Conservation (phyloP, 2,113 vertebrate genomes). For the Periophthalmus modestus region DNA sequence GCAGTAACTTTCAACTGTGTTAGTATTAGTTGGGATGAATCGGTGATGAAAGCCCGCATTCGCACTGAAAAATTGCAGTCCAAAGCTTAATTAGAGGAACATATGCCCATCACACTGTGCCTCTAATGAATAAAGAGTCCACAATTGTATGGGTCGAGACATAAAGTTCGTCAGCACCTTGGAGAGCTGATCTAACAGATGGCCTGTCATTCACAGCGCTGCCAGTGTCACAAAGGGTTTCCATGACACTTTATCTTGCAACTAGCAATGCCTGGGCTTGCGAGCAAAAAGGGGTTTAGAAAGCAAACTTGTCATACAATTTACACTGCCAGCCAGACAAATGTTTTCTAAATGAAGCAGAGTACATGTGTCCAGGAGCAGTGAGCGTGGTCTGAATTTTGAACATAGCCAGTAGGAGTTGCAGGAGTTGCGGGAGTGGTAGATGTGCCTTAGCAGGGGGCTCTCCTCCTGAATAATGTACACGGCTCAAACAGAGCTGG, state of each 20-base stretch:
- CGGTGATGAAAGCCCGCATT: background rate
- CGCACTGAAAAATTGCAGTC: background rate
- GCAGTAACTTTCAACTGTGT: background rate
- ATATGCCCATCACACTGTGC: background rate
- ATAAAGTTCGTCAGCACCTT: slow-evolving; percentile 34
- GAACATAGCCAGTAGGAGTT: background rate
- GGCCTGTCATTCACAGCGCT: slow-evolving; percentile 27
- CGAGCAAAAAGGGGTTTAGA: slow-evolving; percentile 14
- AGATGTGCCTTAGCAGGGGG: slow-evolving; percentile 5
- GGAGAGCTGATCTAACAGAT: slow-evolving; percentile 36
- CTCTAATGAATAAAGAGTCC: slow-evolving; percentile 19
- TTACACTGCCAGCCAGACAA: background rate
- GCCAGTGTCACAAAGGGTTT: slow-evolving; percentile 27
- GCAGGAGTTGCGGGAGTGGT: slow-evolving; percentile 2
- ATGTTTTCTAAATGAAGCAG: background rate
- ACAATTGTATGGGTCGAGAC: slow-evolving; percentile 9
- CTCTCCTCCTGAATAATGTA: slow-evolving; percentile 35
- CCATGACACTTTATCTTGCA: slow-evolving; percentile 26
- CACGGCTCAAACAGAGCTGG: slow-evolving; percentile 12
- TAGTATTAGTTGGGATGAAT: background rate
- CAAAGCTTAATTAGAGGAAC: slow-evolving; percentile 7
- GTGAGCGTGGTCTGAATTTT: background rate
- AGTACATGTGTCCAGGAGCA: background rate
- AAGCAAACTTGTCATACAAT: slow-evolving; percentile 8
- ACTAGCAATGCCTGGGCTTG: slow-evolving; percentile 16